These are phyloP conservation scores for Premnoplex brunnescens DNA, from an alignment of 2,797 vertebrate genomes.

Conservation along the genomic window DNA sequence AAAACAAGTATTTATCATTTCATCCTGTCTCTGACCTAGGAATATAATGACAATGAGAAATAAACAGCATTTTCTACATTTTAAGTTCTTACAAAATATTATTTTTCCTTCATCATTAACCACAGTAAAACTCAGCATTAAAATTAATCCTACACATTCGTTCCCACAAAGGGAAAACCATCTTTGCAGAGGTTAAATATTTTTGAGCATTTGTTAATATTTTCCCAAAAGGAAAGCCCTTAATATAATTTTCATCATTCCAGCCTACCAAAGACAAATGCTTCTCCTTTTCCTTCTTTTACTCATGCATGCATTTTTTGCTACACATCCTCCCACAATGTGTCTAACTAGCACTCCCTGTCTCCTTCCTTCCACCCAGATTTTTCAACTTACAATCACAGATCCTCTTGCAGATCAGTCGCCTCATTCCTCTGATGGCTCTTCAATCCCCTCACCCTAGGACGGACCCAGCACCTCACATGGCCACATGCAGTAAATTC, in stretches of 20 bases:
- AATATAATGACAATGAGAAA: constrained; percentile 17
- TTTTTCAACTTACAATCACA: constrained; percentile 96
- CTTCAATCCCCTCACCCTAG: constrained; percentile 77
- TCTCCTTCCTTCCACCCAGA: constrained; percentile 76
- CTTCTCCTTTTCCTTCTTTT: constrained; percentile 40
- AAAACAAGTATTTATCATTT: not conserved
- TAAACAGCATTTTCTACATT: constrained; percentile 9
- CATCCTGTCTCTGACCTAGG: not conserved
- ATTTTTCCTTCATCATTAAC: constrained; percentile 24
- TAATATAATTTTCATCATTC: constrained; percentile 5
- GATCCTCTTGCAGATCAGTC: constrained; percentile 98
- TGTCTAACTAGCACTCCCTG: constrained; percentile 75
- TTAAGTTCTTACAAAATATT: not conserved
- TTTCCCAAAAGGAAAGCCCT: not conserved
- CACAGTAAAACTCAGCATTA: not conserved
- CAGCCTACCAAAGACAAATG: not conserved
- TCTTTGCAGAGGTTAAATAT: not conserved
- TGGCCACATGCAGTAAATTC: constrained; percentile 72
- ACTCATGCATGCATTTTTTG: constrained; percentile 67
- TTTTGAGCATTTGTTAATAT: not conserved
- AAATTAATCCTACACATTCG: not conserved
- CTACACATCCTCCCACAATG: constrained; percentile 77
- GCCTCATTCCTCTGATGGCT: constrained; percentile 89
- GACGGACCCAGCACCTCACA: constrained; percentile 75
- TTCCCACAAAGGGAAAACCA: constrained; percentile 21